Evolutionary conservation across 2,113 vertebrate species (phyloP).

Genomic region (Notarius lentiginosus): DNA sequence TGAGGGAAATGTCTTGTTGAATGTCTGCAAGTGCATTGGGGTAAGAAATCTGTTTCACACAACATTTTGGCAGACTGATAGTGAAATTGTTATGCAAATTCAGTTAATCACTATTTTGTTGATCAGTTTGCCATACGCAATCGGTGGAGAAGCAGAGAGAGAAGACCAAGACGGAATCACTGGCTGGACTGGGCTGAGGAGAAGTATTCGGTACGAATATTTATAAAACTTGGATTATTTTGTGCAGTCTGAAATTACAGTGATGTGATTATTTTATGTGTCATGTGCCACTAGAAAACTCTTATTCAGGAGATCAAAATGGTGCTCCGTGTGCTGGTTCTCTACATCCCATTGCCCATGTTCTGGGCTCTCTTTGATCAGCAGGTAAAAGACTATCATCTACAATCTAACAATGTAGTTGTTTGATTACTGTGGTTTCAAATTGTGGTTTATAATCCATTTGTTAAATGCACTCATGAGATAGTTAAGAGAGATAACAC

Average conservation of each 20-base stretch:
- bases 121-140: slow-evolving; percentile 86
- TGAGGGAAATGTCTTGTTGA: slow-evolving; percentile 85
- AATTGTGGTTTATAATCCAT: not conserved
- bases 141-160: slow-evolving; percentile 74
- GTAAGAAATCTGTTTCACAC: slow-evolving; percentile 73
- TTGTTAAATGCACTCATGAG: not conserved
- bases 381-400: slow-evolving; percentile 75
- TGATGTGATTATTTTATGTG: not conserved
- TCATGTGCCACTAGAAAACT: slow-evolving; percentile 73
- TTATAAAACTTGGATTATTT: not conserved
- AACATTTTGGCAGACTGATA: not conserved
- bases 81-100: not conserved
- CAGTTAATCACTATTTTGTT: slow-evolving; percentile 5
- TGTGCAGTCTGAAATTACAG: not conserved
- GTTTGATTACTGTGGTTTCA: not conserved
- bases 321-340: slow-evolving; percentile 85
- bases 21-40: slow-evolving; percentile 84
- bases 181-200: slow-evolving; percentile 97
- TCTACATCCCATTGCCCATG: slow-evolving; percentile 94
- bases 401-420: not conserved
- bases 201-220: slow-evolving; percentile 81
- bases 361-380: slow-evolving; percentile 99
- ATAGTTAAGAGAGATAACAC: not conserved
- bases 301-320: slow-evolving; percentile 91
- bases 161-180: slow-evolving; percentile 77